A percentile compares a stretch with the other conserved stretches of the same genome.
phyloP scores from a whole-genome alignment of 2,113 vertebrate genomes.

The Cebus imitator region DNA sequence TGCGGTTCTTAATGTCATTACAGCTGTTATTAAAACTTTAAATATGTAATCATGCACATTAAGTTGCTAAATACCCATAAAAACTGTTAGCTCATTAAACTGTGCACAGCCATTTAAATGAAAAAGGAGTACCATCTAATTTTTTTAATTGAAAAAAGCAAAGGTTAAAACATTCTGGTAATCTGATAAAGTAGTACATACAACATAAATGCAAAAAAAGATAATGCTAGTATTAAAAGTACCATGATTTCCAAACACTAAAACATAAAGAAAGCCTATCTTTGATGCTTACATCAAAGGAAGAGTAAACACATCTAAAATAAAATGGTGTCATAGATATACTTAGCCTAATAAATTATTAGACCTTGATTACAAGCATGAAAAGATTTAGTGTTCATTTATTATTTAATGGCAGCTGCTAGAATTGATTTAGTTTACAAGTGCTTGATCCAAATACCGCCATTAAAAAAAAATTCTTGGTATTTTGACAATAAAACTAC shows the following conservation, averaged over 20 bases:
- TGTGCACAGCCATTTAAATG: constrained; percentile 48
- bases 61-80: constrained; percentile 64
- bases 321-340: constrained; percentile 7
- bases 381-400: constrained; percentile 4
- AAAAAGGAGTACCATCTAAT: constrained; percentile 48
- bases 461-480: neutral
- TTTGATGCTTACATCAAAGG: neutral
- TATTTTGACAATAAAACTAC: constrained; percentile 4
- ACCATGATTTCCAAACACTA: constrained; percentile 16
- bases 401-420: neutral
- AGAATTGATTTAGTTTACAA: constrained; percentile 14
- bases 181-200: constrained; percentile 18
- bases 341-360: neutral
- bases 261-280: neutral
- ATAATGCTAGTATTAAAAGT: constrained; percentile 1
- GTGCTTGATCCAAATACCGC: neutral
- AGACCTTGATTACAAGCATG: neutral
- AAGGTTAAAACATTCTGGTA: constrained; percentile 61
- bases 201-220: neutral
- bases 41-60: constrained; percentile 66
- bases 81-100: constrained; percentile 67
- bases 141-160: constrained; percentile 62
- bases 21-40: constrained; percentile 70
- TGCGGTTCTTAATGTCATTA: constrained; percentile 69
- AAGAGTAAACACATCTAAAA: constrained; percentile 36